Conservation (phyloP, 2,113 vertebrate genomes). For the Sphaerodactylus townsendi region DNA sequence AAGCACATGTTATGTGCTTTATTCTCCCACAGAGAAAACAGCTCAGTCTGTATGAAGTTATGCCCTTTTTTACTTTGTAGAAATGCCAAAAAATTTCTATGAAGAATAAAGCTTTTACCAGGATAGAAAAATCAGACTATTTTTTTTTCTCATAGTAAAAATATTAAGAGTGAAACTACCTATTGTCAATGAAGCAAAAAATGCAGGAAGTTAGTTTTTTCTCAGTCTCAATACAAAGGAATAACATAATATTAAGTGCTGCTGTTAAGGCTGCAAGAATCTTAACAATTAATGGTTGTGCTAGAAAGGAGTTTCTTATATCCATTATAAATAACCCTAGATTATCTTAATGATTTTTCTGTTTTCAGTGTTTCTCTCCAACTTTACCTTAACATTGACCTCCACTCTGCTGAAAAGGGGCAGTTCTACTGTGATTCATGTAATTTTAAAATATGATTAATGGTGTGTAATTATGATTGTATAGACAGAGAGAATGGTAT, state of each 20-base stretch:
- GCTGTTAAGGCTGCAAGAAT: slow-evolving; percentile 22
- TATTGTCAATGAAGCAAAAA: neutral
- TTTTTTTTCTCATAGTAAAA: slow-evolving; percentile 9
- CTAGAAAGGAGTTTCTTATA: slow-evolving; percentile 32
- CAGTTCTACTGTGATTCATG: neutral
- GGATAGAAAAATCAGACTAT: slow-evolving; percentile 43
- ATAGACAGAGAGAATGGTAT: neutral
- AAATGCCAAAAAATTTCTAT: slow-evolving; percentile 1
- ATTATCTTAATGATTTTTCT: slow-evolving; percentile 20
- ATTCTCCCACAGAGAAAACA: slow-evolving; percentile 24
- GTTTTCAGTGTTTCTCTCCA: neutral
- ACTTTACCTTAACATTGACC: slow-evolving; percentile 13
- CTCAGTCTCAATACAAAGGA: slow-evolving; percentile 7
- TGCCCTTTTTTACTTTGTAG: slow-evolving; percentile 45
- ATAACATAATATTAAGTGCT: neutral
- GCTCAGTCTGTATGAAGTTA: slow-evolving; percentile 29
- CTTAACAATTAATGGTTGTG: slow-evolving; percentile 4
- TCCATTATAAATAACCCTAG: slow-evolving; percentile 22
- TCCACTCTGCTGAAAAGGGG: slow-evolving; percentile 13
- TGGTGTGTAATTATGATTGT: neutral
- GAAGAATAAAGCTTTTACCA: slow-evolving; percentile 41
- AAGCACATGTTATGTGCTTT: neutral
- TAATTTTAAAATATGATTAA: slow-evolving; percentile 5
- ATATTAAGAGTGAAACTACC: slow-evolving; percentile 9
- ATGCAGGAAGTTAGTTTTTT: slow-evolving; percentile 25